phyloP scores from a whole-genome alignment of 1,140 invertebrate genomes.

The Hormaphis cornu region DNA sequence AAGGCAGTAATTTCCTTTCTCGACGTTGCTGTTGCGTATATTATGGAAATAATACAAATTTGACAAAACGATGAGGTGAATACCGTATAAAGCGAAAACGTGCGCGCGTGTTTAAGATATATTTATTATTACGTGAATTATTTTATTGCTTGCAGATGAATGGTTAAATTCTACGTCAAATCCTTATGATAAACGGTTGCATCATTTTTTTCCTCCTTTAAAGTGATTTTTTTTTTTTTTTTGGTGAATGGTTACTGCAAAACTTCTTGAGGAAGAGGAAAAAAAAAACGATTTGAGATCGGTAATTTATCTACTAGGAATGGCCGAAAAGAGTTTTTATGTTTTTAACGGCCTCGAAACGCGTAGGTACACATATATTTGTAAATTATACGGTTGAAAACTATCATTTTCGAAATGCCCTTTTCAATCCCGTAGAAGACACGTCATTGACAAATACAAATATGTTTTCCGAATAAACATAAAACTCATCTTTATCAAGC shows the following conservation, averaged over 20 bases:
- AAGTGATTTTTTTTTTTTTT: not conserved
- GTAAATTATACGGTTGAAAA: not conserved
- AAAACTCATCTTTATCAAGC: not conserved
- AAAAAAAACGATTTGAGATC: constrained; percentile 8
- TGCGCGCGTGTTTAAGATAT: not conserved
- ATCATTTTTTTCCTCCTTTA: too few species aligned
- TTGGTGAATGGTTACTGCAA: not conserved
- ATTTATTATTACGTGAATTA: not conserved
- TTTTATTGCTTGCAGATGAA: not conserved
- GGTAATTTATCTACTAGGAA: constrained; percentile 20
- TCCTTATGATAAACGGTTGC: constrained; percentile 9
- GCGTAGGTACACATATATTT: too few species aligned
- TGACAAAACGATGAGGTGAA: too few species aligned
- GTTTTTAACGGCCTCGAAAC: constrained; percentile 10
- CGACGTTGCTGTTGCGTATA: too few species aligned
- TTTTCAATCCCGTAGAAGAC: constrained; percentile 3
- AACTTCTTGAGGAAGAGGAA: not conserved
- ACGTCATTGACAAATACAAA: constrained; percentile 10
- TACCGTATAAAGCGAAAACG: not conserved
- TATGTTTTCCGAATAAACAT: constrained; percentile 10
- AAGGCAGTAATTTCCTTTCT: too few species aligned
- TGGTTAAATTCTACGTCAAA: constrained; percentile 4
- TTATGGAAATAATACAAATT: too few species aligned
- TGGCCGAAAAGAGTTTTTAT: not conserved
- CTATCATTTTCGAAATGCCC: not conserved